Evolutionary conservation across 2,797 vertebrate genomes (phyloP), one percentile per base, ranked within the genome.

Genomic region (Dicrostonyx torquatus): DNA sequence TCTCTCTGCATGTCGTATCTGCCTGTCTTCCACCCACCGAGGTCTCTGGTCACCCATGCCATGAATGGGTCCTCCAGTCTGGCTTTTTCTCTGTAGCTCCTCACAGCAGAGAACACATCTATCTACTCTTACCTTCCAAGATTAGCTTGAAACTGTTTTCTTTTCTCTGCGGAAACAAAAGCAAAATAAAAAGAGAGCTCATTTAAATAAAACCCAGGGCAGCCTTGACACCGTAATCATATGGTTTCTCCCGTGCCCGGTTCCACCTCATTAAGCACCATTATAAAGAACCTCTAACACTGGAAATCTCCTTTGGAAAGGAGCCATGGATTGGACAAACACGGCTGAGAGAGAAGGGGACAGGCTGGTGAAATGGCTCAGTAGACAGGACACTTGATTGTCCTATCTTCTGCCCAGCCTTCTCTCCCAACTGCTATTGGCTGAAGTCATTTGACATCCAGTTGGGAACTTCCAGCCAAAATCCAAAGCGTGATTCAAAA

Each of bases 391-490:
- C 55, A 58, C 55, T 55, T 55, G 20, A 58, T n/a, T n/a, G n/a
- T n/a, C n/a, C n/a, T n/a, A n/a, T n/a, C n/a, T n/a, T n/a, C n/a
- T n/a, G n/a, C 48, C 53, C 68, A 31, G 17, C 60, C 24, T 88
- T 53, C 37, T 60, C 34, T 68, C 45, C 26, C 70, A 24, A 75
- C 60, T 29, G 5, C 13, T n/a, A 18, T 45, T 76, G 68, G 24
- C 24, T 84, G 40, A 96, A 93, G 48, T 96, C 93, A 93, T 82
- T 75, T 94, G 86, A 96, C 96, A 89, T 97, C 77, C 82, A 96
- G 26, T 64, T 76, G 45, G 60, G 87, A 93, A 94, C 86, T 95
- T 93, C 48, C 60, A 96, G 84, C 70, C 62, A 97, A 93, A 96
- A 92, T 89, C 64, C 12, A 43, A 43, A 93, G 78, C 83, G 95